Base-by-base conservation (phyloP, 2,113 vertebrate genomes). In the Nannospalax galili region DNA sequence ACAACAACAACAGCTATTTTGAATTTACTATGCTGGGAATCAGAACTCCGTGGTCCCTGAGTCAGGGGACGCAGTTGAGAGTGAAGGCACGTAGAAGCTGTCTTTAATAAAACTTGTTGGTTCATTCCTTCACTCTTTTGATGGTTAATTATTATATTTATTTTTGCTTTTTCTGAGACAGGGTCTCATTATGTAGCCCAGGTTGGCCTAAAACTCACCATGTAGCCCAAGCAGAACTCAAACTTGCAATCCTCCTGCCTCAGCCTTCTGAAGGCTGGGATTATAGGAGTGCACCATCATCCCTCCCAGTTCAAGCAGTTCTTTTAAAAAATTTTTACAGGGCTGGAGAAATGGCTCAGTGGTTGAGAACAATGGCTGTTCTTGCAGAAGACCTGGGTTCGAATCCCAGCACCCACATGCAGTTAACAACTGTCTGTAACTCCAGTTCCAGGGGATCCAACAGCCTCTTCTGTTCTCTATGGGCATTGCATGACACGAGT, bases 241-340 rank as follows among this genome's bases (percentile, higher is more conserved):
- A 56, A 58, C 48, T 30, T 56, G 15, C 7, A 70, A 70, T 15
- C 0, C 24, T 28, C 67, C 45, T 45, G 28, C 26, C 64, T 48
- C 45, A 56, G 35, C 26, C 32, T 80, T 37, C 45, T n/a, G 64
- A n/a, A 22, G 37, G 48, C 84, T 72, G 67, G 45, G 45, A 37
- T 56, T 17, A 37, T 20, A 52, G 7, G 6, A 4, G 10, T 56
- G 1, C 5, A 24, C 17, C 19, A 14, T 14, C 2, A 22, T 5
- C n/a, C n/a, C n/a, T 42, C n/a, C 35, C 22, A n/a, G 65, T 11
- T 19, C 15, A n/a, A 42, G 37, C 26, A 20, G 17, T 26, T 69
- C 20, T 69, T 69, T 78, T 32, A 32, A 69, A 16, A 3, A 16
- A 24, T 52, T 26, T 52, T 35, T 17, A 35, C 32, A 82, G n/a